Evolutionary conservation across 2,113 vertebrate genomes (phyloP).

Genomic region (Alouatta palliata): DNA sequence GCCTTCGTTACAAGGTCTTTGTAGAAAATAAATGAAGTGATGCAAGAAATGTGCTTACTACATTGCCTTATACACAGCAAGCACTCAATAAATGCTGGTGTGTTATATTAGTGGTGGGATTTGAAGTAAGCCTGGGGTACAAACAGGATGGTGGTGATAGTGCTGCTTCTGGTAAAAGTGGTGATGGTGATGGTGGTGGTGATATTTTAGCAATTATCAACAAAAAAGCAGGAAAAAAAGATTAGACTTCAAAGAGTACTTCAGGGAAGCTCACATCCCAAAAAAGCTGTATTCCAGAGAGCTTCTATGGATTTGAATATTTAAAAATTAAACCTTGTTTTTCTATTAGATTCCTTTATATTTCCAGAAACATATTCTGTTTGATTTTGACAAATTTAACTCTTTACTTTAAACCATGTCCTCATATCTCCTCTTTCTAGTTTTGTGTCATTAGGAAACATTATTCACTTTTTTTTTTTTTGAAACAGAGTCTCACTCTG

Average conservation of each 20-base stretch:
- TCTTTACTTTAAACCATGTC: background rate
- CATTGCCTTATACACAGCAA: background rate
- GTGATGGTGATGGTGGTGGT: background rate
- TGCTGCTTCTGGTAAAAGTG: too few relatives aligned
- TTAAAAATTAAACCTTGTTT: conserved; percentile 22
- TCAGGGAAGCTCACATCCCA: background rate
- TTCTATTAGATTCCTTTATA: background rate
- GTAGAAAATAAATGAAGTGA: background rate
- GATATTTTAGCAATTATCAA: background rate
- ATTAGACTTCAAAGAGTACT: background rate
- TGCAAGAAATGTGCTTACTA: background rate
- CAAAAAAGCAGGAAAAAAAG: background rate
- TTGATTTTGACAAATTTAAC: background rate
- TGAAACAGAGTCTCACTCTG: too few relatives aligned
- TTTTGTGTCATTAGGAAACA: background rate
- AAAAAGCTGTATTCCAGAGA: background rate
- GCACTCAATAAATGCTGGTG: accelerated
- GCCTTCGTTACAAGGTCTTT: background rate
- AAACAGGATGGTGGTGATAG: background rate
- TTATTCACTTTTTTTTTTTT: background rate
- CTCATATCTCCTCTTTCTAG: background rate
- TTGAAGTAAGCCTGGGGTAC: background rate
- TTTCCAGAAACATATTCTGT: background rate
- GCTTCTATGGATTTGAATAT: background rate
- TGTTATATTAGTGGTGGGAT: background rate